Percentiles rank a stretch among this genome's conserved stretches.
Evolutionary conservation across 2,888 invertebrate species (phyloP).

Genomic region (Unio delphinus): DNA sequence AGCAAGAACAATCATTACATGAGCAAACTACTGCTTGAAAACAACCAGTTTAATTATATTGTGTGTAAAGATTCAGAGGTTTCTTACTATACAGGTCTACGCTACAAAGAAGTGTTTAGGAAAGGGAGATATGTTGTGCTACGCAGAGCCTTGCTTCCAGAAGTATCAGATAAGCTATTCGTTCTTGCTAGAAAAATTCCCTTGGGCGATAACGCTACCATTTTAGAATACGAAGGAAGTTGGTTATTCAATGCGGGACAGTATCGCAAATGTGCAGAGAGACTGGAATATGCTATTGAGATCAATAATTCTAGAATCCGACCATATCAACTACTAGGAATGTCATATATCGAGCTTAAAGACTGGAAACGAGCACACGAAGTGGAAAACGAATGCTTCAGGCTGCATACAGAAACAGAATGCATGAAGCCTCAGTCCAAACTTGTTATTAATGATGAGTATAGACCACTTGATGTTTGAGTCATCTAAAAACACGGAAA

Average conservation of each 20-base stretch:
- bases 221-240: slow-evolving; percentile 56
- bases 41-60: slow-evolving; percentile 54
- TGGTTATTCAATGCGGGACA: slow-evolving; percentile 47
- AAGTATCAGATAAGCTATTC: slow-evolving; percentile 25
- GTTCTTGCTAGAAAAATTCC: slow-evolving; percentile 26
- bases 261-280: slow-evolving; percentile 34
- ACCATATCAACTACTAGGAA: slow-evolving; percentile 39
- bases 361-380: not conserved
- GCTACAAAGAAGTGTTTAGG: slow-evolving; percentile 48
- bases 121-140: slow-evolving; percentile 50
- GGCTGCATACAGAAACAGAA: not conserved
- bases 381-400: slow-evolving; percentile 1
- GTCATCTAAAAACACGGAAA: too few relatives aligned
- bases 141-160: slow-evolving; percentile 23
- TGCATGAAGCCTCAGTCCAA: slow-evolving; percentile 3
- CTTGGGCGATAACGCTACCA: slow-evolving; percentile 45
- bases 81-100: slow-evolving; percentile 28
- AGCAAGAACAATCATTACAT: slow-evolving; percentile 46
- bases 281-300: slow-evolving; percentile 33
- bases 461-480: too few relatives aligned
- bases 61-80: slow-evolving; percentile 18
- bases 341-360: slow-evolving; percentile 4
- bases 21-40: slow-evolving; percentile 40
- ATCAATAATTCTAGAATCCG: slow-evolving; percentile 31
- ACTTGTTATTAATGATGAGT: too few relatives aligned